phyloP scores from a whole-genome alignment of 2,888 invertebrate genomes.

The Metalampra italica region DNA sequence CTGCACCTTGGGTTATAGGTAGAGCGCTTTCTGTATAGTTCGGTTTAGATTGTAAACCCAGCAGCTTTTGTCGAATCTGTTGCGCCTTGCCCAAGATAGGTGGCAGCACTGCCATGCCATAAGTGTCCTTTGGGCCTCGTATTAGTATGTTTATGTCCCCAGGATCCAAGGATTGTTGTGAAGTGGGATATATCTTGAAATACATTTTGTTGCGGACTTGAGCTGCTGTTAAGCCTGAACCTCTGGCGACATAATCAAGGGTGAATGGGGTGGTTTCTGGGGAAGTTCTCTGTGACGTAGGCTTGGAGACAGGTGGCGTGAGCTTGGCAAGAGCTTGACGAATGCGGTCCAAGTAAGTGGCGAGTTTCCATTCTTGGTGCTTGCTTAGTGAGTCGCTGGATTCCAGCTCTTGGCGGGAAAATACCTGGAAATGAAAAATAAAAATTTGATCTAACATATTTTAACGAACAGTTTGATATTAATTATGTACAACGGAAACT shows the following conservation, averaged over 20 bases:
- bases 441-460: not conserved
- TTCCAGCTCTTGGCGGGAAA: conserved; percentile 76
- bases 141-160: conserved; percentile 70
- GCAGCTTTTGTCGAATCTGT: conserved; percentile 60
- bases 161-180: conserved; percentile 67
- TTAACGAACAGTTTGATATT: no score
- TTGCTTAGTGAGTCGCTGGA: conserved; percentile 63
- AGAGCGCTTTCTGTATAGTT: conserved; percentile 57
- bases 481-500: no score
- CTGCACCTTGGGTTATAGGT: conserved; percentile 65
- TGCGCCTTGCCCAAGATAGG: conserved; percentile 70
- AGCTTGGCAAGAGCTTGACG: conserved; percentile 64
- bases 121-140: conserved; percentile 66
- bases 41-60: conserved; percentile 56
- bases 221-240: conserved; percentile 79
- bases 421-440: conserved; percentile 64
- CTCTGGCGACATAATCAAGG: conserved; percentile 77
- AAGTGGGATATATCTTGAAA: conserved; percentile 79
- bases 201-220: conserved; percentile 74
- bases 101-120: conserved; percentile 63
- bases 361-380: conserved; percentile 77
- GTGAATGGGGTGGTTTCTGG: conserved; percentile 60
- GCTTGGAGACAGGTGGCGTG: conserved; percentile 59
- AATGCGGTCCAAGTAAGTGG: conserved; percentile 71
- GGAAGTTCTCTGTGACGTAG: conserved; percentile 50